These are phyloP conservation scores for Bettongia penicillata DNA, from an alignment of 2,113 vertebrate genomes.

Conservation along the genomic window DNA sequence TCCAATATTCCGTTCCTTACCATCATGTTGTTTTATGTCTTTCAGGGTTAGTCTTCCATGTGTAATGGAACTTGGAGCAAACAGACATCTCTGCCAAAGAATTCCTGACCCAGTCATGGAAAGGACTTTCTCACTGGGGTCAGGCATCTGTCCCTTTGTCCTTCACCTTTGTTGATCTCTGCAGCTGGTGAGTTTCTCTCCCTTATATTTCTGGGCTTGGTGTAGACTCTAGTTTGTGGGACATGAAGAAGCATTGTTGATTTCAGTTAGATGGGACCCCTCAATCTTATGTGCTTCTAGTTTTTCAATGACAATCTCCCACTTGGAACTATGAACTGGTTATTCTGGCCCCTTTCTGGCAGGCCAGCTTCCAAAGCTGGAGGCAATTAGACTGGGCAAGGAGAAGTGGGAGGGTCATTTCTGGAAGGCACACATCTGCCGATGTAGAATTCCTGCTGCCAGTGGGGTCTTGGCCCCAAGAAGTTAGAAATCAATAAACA, in stretches of 20 bases:
- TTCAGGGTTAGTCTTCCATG: background rate
- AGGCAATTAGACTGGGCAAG: slow-evolving; percentile 44
- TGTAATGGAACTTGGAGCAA: slow-evolving; percentile 4
- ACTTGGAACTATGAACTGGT: slow-evolving; percentile 10
- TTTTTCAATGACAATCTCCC: slow-evolving; percentile 41
- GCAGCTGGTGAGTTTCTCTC: background rate
- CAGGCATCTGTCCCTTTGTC: background rate
- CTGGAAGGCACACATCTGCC: background rate
- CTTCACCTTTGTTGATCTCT: background rate
- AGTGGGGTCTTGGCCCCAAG: slow-evolving; percentile 25
- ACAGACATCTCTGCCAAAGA: background rate
- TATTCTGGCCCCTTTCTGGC: slow-evolving; percentile 51
- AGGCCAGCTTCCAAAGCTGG: slow-evolving; percentile 44
- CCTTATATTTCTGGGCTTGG: background rate
- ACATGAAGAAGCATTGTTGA: background rate
- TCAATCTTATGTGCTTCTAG: slow-evolving; percentile 25
- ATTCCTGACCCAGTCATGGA: background rate
- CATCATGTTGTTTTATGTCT: slow-evolving; percentile 23
- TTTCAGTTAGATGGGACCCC: slow-evolving; percentile 44
- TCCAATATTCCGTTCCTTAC: background rate
- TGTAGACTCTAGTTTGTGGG: background rate
- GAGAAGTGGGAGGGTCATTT: slow-evolving; percentile 56
- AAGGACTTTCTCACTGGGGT: background rate
- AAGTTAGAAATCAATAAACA: slow-evolving; percentile 55
- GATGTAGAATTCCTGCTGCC: slow-evolving; percentile 16